Evolutionary conservation across 2,113 vertebrate genomes (phyloP).

Genomic region (Muntiacus muntjak): DNA sequence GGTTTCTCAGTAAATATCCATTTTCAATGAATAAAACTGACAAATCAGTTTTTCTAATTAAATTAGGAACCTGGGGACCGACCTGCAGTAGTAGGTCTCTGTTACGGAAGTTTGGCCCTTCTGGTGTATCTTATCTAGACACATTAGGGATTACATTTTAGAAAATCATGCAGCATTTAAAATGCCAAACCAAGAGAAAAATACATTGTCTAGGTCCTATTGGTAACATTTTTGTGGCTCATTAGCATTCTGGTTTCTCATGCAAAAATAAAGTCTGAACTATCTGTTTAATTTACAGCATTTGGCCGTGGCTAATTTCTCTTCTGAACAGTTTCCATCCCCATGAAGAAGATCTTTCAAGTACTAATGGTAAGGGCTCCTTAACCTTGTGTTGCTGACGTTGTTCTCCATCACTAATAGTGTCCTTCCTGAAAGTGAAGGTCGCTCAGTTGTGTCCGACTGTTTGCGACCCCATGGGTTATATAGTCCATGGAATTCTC

Average conservation of each 20-base stretch:
- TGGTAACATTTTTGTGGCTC: background rate
- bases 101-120: background rate
- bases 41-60: background rate
- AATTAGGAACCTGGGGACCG: background rate
- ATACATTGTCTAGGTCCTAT: background rate
- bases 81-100: background rate
- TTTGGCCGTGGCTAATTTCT: slow-evolving; percentile 98
- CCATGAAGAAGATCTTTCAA: slow-evolving; percentile 90
- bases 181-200: background rate
- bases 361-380: slow-evolving; percentile 84
- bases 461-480: background rate
- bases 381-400: background rate
- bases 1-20: background rate
- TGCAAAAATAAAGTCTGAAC: slow-evolving; percentile 25
- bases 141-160: background rate
- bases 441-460: background rate
- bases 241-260: background rate
- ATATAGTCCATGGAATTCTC: background rate
- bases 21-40: background rate
- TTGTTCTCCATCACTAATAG: background rate
- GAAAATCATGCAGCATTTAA: slow-evolving; percentile 8
- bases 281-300: slow-evolving; percentile 79
- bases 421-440: background rate
- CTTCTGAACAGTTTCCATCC: slow-evolving; percentile 97
- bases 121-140: background rate